Percentiles rank a stretch among this genome's conserved stretches.
phyloP scores from a whole-genome alignment of 2,797 vertebrate genomes.

The Astyanax mexicanus region DNA sequence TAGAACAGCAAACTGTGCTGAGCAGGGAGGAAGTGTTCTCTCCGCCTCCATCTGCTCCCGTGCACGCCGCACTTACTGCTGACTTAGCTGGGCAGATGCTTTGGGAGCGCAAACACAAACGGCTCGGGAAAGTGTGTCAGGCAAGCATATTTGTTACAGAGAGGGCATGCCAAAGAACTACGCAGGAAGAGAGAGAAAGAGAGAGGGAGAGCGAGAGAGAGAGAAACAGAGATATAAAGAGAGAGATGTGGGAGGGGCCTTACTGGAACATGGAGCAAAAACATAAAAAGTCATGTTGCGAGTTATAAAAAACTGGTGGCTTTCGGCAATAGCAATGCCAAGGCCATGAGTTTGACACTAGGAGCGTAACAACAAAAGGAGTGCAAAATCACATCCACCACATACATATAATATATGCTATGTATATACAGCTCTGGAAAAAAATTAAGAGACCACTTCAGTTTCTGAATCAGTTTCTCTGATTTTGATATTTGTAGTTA shows the following conservation, averaged over 20 bases:
- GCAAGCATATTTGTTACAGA: constrained; percentile 62
- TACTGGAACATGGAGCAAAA: background rate
- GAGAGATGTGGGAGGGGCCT: background rate
- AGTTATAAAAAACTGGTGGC: background rate
- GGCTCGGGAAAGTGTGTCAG: constrained; percentile 69
- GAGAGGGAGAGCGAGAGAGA: background rate
- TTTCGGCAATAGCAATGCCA: background rate
- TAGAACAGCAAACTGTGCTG: constrained; percentile 55
- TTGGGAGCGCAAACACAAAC: constrained; percentile 54
- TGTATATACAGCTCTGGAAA: too few species aligned
- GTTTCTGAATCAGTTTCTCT: too few species aligned
- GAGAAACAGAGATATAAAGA: too few species aligned
- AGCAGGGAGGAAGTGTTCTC: constrained; percentile 53
- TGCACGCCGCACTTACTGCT: constrained; percentile 70
- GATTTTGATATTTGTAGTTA: too few species aligned
- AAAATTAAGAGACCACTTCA: too few species aligned
- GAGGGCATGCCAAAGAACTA: constrained; percentile 44
- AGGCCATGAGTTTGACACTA: background rate
- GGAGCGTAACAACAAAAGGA: too few species aligned
- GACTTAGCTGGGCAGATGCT: constrained; percentile 74
- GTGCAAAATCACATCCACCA: too few species aligned
- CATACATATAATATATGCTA: too few species aligned
- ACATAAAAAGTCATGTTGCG: too few species aligned
- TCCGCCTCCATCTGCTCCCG: constrained; percentile 73
- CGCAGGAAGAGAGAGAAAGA: background rate